Conservation (phyloP, 2,888 invertebrate species). For the Trissolcus japonicus region DNA sequence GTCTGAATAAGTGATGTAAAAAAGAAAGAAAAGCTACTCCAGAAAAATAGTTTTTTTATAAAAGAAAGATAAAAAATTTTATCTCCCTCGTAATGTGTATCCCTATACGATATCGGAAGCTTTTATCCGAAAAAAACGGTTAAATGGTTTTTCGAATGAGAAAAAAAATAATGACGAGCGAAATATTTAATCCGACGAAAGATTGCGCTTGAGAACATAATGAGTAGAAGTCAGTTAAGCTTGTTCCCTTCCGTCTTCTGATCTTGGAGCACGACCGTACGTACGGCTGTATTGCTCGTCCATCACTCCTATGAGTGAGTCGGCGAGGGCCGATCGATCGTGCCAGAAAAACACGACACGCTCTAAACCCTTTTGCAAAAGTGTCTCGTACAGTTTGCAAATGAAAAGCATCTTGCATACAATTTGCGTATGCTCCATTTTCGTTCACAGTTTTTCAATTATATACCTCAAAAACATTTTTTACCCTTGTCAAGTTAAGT, state of each 20-base stretch:
- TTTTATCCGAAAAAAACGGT: not conserved
- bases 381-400: conserved; percentile 20
- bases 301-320: conserved; percentile 36
- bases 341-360: conserved; percentile 33
- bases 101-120: not conserved
- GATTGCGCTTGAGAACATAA: conserved; percentile 15
- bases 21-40: not conserved
- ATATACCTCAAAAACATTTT: too few species aligned
- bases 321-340: conserved; percentile 36
- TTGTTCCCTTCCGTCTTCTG: conserved; percentile 7
- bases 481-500: too few species aligned
- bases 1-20: too few species aligned
- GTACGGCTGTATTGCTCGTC: conserved; percentile 28
- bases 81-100: too few species aligned
- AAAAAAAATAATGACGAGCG: conserved; percentile 11
- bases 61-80: not conserved
- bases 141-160: not conserved
- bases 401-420: conserved; percentile 21
- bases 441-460: too few species aligned
- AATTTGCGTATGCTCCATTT: too few species aligned
- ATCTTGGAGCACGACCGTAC: conserved; percentile 5
- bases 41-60: conserved; percentile 5
- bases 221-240: conserved; percentile 17
- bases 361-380: conserved; percentile 29
- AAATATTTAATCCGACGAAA: conserved; percentile 22